These are phyloP conservation scores for Brenthis ino DNA, from an alignment of 2,888 invertebrate genomes.

Conservation along the genomic window DNA sequence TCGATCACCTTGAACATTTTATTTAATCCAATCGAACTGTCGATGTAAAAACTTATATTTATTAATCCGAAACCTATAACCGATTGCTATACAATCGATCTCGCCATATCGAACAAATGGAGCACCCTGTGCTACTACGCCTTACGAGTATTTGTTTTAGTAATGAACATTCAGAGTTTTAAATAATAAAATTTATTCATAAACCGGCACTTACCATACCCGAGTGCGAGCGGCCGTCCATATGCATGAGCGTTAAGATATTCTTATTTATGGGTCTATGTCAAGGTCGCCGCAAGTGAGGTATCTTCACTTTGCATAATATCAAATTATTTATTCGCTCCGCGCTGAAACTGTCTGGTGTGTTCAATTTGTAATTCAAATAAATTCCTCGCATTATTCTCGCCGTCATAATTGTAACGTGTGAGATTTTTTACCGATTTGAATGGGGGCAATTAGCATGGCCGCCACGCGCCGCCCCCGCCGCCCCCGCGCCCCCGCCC, in stretches of 20 bases:
- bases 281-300: slow-evolving; percentile 75
- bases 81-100: background rate
- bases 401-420: slow-evolving; percentile 72
- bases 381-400: slow-evolving; percentile 71
- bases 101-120: slow-evolving; percentile 39
- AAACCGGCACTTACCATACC: slow-evolving; percentile 81
- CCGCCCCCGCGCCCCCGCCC: slow-evolving; percentile 19
- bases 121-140: slow-evolving; percentile 79
- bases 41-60: slow-evolving; percentile 53
- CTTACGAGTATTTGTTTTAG: slow-evolving; percentile 81
- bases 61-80: slow-evolving; percentile 23
- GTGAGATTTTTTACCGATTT: slow-evolving; percentile 64
- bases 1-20: slow-evolving; percentile 73
- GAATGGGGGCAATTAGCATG: slow-evolving; percentile 34
- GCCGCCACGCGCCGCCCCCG: slow-evolving; percentile 31
- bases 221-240: slow-evolving; percentile 75
- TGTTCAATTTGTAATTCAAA: slow-evolving; percentile 80
- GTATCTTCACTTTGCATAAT: slow-evolving; percentile 79
- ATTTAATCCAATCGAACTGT: slow-evolving; percentile 59
- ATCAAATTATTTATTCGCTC: slow-evolving; percentile 80
- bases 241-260: slow-evolving; percentile 81
- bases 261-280: slow-evolving; percentile 81
- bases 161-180: slow-evolving; percentile 82
- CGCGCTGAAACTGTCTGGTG: slow-evolving; percentile 75
- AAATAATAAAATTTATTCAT: slow-evolving; percentile 83